Evolutionary conservation across 1,140 invertebrate genomes (phyloP).

Genomic region (Phenacoccus solenopsis): DNA sequence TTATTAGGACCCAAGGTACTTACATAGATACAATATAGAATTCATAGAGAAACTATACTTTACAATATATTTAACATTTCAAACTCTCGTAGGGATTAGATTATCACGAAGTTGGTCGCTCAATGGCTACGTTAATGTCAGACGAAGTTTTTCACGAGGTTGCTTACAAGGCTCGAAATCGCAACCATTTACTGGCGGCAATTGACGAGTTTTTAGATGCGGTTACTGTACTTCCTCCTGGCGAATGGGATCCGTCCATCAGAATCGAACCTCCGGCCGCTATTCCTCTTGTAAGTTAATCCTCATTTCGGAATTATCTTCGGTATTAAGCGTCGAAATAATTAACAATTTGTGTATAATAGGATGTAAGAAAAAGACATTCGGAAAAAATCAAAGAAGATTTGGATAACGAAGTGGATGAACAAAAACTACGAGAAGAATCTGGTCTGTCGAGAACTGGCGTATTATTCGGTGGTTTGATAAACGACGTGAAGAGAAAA

Average conservation of each 20-base stretch:
- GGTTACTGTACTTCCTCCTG: conserved; percentile 84
- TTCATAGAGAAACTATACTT: neutral
- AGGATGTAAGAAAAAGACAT: neutral
- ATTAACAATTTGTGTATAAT: neutral
- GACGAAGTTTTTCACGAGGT: conserved; percentile 81
- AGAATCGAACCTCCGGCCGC: conserved; percentile 47
- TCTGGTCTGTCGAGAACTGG: conserved; percentile 64
- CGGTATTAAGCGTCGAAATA: neutral
- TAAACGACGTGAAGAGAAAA: conserved; percentile 73
- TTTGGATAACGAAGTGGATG: conserved; percentile 35
- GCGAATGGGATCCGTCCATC: conserved; percentile 84
- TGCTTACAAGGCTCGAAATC: conserved; percentile 76
- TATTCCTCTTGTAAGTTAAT: conserved; percentile 18
- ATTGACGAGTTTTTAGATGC: conserved; percentile 93
- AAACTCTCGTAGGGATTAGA: conserved; percentile 64
- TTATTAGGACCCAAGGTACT: conserved; percentile 72
- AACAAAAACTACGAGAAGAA: conserved; percentile 22
- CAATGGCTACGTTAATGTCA: conserved; percentile 91
- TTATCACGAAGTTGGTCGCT: conserved; percentile 92
- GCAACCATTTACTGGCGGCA: conserved; percentile 73
- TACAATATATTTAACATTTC: neutral
- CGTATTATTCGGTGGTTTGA: conserved; percentile 69
- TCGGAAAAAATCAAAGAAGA: conserved; percentile 28
- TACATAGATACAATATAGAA: neutral
- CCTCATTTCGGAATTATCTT: neutral